Conservation (phyloP, 2,888 invertebrate genomes). For the Apamea monoglypha region DNA sequence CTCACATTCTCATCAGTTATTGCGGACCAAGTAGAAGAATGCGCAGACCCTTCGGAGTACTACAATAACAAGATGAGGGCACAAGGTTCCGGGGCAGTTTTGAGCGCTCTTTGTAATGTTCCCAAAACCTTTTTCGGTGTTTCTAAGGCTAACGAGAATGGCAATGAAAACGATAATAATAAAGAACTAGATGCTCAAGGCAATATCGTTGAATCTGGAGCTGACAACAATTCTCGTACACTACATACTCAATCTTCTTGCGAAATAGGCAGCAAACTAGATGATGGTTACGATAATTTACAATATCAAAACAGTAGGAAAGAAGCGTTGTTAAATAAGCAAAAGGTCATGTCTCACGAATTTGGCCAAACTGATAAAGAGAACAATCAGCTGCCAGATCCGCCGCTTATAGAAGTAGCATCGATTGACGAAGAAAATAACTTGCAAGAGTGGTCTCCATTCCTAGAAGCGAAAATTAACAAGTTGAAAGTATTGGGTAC, state of each 20-base stretch:
- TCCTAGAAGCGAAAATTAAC: constrained; percentile 81
- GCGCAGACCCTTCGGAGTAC: constrained; percentile 56
- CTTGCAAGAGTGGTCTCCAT: constrained; percentile 73
- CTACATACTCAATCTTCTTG: constrained; percentile 78
- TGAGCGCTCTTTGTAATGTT: constrained; percentile 82
- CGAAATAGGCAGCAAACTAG: constrained; percentile 79
- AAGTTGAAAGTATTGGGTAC: constrained; percentile 81
- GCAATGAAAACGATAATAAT: constrained; percentile 77
- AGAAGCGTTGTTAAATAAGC: constrained; percentile 86
- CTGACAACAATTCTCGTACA: constrained; percentile 67
- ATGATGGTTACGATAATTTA: constrained; percentile 76
- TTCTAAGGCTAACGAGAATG: constrained; percentile 64
- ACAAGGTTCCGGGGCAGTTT: constrained; percentile 76
- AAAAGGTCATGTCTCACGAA: constrained; percentile 89
- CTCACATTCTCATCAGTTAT: constrained; percentile 64
- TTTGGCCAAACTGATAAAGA: constrained; percentile 82
- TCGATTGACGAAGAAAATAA: constrained; percentile 81
- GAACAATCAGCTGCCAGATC: constrained; percentile 75
- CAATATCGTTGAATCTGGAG: constrained; percentile 73
- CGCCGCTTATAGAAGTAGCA: constrained; percentile 66
- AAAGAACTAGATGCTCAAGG: constrained; percentile 83
- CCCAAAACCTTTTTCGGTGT: constrained; percentile 82
- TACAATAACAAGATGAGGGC: constrained; percentile 70
- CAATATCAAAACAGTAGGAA: constrained; percentile 82
- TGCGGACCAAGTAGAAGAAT: constrained; percentile 63